A percentile compares a stretch with the other conserved stretches of the same genome.
These are phyloP conservation scores for Schizotus pectinicornis DNA, from an alignment of 2,888 invertebrate species.

Conservation along the genomic window DNA sequence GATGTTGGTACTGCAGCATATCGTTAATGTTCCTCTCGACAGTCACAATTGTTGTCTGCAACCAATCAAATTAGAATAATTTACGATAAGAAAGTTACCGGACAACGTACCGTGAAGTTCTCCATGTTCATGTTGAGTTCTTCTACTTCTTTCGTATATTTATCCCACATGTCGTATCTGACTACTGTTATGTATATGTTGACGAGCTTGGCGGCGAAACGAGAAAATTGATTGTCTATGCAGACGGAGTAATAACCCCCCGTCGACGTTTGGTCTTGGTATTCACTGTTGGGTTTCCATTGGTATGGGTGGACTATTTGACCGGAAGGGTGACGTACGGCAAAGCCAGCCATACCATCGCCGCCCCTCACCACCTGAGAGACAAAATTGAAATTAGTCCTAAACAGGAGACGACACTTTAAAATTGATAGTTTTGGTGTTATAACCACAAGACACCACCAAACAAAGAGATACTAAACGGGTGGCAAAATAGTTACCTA, in stretches of 20 bases:
- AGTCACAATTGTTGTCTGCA: slow-evolving; percentile 73
- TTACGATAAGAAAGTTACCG: not conserved
- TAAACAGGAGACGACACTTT: no score
- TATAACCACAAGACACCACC: no score
- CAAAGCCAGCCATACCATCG: slow-evolving; percentile 93
- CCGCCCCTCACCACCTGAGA: slow-evolving; percentile 87
- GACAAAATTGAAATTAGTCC: no score
- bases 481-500: no score
- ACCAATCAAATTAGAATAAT: slow-evolving; percentile 36
- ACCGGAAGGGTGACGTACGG: slow-evolving; percentile 84
- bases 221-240: slow-evolving; percentile 91
- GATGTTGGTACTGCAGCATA: slow-evolving; percentile 83
- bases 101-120: slow-evolving; percentile 81
- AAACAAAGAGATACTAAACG: no score
- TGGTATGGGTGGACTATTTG: slow-evolving; percentile 88
- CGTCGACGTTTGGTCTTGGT: slow-evolving; percentile 79
- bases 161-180: slow-evolving; percentile 92
- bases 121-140: slow-evolving; percentile 85
- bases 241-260: slow-evolving; percentile 92
- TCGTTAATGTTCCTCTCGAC: slow-evolving; percentile 86
- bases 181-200: slow-evolving; percentile 91
- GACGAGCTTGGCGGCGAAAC: slow-evolving; percentile 88
- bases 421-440: no score
- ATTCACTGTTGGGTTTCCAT: slow-evolving; percentile 89
- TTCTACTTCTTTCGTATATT: slow-evolving; percentile 88